Base-by-base conservation (phyloP, 2,113 vertebrate species). In the Phycodurus eques region DNA sequence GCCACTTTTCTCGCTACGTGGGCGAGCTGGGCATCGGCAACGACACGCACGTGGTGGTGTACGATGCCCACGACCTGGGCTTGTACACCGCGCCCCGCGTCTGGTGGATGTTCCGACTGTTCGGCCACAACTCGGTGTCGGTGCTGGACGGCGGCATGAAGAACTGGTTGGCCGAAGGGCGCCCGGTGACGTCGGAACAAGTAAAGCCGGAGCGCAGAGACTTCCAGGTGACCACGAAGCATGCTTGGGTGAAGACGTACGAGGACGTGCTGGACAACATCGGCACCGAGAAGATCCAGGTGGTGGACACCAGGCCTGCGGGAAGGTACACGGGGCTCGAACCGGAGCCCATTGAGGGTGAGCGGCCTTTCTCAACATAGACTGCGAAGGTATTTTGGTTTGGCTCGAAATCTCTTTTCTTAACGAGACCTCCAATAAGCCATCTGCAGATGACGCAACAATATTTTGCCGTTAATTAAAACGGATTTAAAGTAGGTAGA, bases 41-140 rank as follows among this genome's bases (percentile, higher is more conserved):
- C 22, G 75, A 91, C 80, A 97, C 94, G 27, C 96, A 98, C 4
- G 95, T 99, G 0, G 95, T 99, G 4, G 92, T 99, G 27, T 99
- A 99, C 12, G 97, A 98, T 73, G 92, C 93, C 83, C 98, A 95
- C 49, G 94, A 94, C 71, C 92, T 95, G 67, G 97, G 97, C 4
- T 91, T 93, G 17, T 98, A 90, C 90, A 85, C 94, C 1, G 95
- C 96, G 0, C 96, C 98, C 0, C 92, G 97, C 0, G 92, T 98
- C 9, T 99, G 96, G 97, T 99, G 96, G 96, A 98, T 97, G 98
- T 99, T 99, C 84, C 92, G 94, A 0, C 86, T 86, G 67, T 99
- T 99, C 2, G 96, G 97, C 3, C 97, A 98, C 43, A 73, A 65
- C 11, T 46, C 78, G 0, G 96, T 98, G 70, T 99, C 97, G 0